Evolutionary conservation across 2,888 invertebrate genomes (phyloP).

Genomic region (Polydesmus complanatus): DNA sequence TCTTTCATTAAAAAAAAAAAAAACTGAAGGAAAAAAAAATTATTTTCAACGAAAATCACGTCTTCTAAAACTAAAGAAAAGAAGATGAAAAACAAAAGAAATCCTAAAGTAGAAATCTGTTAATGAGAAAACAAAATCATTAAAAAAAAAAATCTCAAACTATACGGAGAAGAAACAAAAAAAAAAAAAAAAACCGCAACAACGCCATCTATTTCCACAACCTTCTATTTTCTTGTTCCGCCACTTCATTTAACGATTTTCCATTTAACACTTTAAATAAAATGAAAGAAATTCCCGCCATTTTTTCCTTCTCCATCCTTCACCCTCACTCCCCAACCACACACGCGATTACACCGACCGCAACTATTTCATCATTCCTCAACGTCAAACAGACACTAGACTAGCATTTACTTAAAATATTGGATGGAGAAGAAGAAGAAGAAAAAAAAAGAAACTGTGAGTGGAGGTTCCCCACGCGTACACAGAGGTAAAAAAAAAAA

Average conservation of each 20-base stretch:
- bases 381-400: no score
- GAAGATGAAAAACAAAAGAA: no score
- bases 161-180: neutral
- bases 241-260: neutral
- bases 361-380: neutral
- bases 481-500: no score
- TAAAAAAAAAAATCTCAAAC: neutral
- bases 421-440: no score
- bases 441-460: no score
- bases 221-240: neutral
- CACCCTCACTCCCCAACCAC: neutral
- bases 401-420: no score
- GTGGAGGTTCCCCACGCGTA: no score
- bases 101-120: neutral
- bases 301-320: neutral
- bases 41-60: no score
- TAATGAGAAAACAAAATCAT: neutral
- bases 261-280: neutral
- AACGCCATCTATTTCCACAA: neutral
- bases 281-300: neutral
- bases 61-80: no score
- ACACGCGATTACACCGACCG: neutral
- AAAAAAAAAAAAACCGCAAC: neutral
- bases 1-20: no score
- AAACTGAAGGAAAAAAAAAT: no score